Evolutionary conservation across 2,888 invertebrate species (phyloP), one percentile per base, ranked within the genome.

Genomic region (Ichneumon xanthorius): DNA sequence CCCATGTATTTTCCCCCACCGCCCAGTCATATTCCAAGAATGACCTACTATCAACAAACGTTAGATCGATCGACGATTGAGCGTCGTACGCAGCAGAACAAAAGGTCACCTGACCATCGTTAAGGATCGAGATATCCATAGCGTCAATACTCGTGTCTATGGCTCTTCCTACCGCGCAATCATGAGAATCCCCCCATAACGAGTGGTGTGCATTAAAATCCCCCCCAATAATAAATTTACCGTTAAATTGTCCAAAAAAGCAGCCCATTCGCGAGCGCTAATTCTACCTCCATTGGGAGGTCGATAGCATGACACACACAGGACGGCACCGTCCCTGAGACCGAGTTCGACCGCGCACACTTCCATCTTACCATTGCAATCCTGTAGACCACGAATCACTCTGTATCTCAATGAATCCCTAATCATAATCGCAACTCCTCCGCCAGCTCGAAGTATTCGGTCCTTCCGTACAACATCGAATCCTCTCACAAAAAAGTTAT

Each of bases 171-270:
- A 50, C 16, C 1, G n/a, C 53, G 26, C 30, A 45, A 16, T n/a
- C 26, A 4, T 14, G 9, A 2, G 45, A 22, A 26, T 30, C 53
- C 1, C 80, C 73, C 80, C 80, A 80, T 19, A 9, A 26, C 0
- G 16, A 7, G 9, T 80, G 80, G 26, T 80, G 80, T 16, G 80
- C 72, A 53, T 80, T 80, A 11, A 80, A 72, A 19, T 80, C 73
- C 1, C 81, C 81, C 45, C 30, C 50, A 68, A 81, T 33, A 16
- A 81, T 2, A 53, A 81, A 76, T 19, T 61, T 14, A 26, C 40
- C 61, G 33, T 2, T 16, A 30, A 30, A 30, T 50, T 11, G 4
- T 3, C n/a, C 50, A n/a, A 53, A n/a, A 53, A 53, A n/a, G 6
- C 2, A 19, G 4, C 19, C 7, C 53, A 53, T 6, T 53, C 53